Evolutionary conservation across 2,113 vertebrate genomes (phyloP), one percentile per base, ranked within the genome.

Genomic region (Mixornis gularis): DNA sequence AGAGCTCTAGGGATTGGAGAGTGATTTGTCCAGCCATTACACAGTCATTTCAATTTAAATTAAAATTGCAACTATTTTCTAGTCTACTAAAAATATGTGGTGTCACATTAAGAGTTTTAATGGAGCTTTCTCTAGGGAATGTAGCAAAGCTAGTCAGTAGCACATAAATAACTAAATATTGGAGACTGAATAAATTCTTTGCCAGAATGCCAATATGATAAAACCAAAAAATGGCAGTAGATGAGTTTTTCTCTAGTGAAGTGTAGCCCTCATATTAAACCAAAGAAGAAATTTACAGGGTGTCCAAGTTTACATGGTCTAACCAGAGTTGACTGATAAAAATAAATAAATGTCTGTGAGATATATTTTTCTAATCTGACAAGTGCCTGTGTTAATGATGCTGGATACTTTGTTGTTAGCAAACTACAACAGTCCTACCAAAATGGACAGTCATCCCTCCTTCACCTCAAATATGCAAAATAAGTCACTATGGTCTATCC

Each of bases 41-140:
- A 96, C 74, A 97, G 95, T 97, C 96, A 97, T 98, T 98, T 97
- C 96, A 97, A 97, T 97, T 97, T 97, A 97, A 97, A 98, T 98
- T 98, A 97, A 98, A 98, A 97, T 94, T 96, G 96, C 97, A 97
- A 98, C 97, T 97, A 94, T 97, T 98, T 98, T 97, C 97, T 96
- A 97, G 93, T 97, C 97, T 97, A 95, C 94, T 96, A 96, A 98
- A 98, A 97, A 97, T 97, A 97, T 94, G 96, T 95, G 89, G 93
- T 97, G 97, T 97, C 96, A 97, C 95, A 97, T 96, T 96, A 96
- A 91, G 96, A 96, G 91, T 97, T 97, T 97, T 97, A 97, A 95
- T 97, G 87, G 91, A 81, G 58, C 51, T 24, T 97, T 95, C 97
- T 94, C 96, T 78, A 62, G 95, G 90, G 96, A 96, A 95, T 85